Evolutionary conservation across 2,888 invertebrate species (phyloP), one percentile per base, ranked within the genome.

Genomic region (Lottia gigantea): DNA sequence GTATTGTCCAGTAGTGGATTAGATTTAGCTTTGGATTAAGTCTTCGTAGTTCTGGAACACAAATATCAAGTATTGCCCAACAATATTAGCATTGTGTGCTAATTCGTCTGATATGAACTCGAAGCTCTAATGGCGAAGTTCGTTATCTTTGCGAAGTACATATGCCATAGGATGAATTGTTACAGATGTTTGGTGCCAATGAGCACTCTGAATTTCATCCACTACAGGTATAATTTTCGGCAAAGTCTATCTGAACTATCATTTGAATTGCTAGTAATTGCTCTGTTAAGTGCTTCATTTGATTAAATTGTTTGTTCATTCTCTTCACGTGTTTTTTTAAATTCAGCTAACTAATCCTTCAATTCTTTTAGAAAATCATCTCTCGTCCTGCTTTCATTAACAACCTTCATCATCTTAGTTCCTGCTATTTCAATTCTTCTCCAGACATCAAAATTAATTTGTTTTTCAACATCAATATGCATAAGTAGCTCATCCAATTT

Each of bases 1-100:
- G 66, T 78, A 77, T 40, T 78, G 77, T 78, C 76, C 76, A 77
- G 69, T 73, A 76, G 26, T 76, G 55, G 14, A 55, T 55, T 6
- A 23, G n/a, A 12, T n/a, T 23, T 12, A 55, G n/a, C n/a, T 55
- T 19, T 0, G 55, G 55, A 23, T 55, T 7, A 6, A 23, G 1
- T 19, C 12, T 7, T 19, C n/a, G 7, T n/a, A 72, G 66, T 12
- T 49, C 11, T 31, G 66, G 63, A 16, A 74, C 46, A 7, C 72
- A 55, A 16, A 66, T 64, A 6, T 66, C 55, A 2, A 78, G 55
- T 40, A 72, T 74, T 3, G 74, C 40, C 15, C 70, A 25, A 14
- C 74, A 46, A 68, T 71, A 19, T 62, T 67, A 14, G 65, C 15
- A 62, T 74, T 74, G n/a, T 73, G 74, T 14, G 73, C 31, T 40